Base-by-base conservation (phyloP, 2,888 invertebrate species). In the Luffia ferchaultella region DNA sequence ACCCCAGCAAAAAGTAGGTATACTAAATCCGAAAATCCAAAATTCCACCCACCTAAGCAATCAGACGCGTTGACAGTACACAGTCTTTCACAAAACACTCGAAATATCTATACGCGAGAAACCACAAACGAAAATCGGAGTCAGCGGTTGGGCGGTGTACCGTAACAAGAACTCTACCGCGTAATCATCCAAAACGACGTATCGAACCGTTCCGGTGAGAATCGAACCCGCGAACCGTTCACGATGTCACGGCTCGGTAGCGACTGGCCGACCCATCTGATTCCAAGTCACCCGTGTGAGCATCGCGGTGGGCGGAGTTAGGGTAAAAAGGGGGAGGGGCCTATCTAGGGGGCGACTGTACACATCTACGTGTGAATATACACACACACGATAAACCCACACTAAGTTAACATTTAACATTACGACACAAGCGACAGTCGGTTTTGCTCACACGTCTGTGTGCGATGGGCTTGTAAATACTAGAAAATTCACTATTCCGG, bases 201-300 rank as follows among this genome's bases (percentile, higher is more conserved):
- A 67, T 73, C 74, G 76, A 76, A 63, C 30, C 18, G 72, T 68
- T 70, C 65, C 70, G 67, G 70, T 66, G 70, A 61, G 66, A 61
- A 62, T 65, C 70, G 72, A 73, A 64, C 69, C 77, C 72, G 67
- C 82, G 79, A 78, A 77, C 77, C 80, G 80, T 79, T 82, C 73
- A 71, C 80, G 78, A 74, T 76, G 73, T 69, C 76, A 82, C 80
- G 83, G 83, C 84, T 82, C 73, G 82, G 67, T 82, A 68, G 69
- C 79, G 79, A 83, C 83, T 83, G 83, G 76, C 78, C 78, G 70
- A 76, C 74, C 79, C 78, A 79, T 80, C 82, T 80, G 82, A 82
- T 83, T 82, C 71, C 80, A 80, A 84, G 65, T 84, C 77, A 84
- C 76, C 83, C 84, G 84, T 83, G 74, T 82, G 83, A 83, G 82